phyloP scores from a whole-genome alignment of 2,797 vertebrate genomes.

The Diplodus sargus region DNA sequence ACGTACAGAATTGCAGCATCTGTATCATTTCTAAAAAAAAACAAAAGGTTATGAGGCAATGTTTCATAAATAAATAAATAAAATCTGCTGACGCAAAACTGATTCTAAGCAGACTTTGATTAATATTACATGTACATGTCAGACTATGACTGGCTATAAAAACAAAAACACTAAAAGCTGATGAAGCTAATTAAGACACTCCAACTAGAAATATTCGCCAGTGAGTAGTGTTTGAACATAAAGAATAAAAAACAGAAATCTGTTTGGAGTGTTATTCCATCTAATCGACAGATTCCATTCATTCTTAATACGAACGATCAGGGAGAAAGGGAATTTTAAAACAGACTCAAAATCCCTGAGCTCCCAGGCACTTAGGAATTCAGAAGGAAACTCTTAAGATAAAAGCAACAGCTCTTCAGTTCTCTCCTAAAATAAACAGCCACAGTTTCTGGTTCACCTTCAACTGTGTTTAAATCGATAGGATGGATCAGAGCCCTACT shows the following conservation, averaged over 20 bases:
- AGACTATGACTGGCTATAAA: slow-evolving; percentile 33
- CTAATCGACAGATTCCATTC: slow-evolving; percentile 7
- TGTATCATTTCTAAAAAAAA: slow-evolving; percentile 43
- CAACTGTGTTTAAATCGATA: neutral
- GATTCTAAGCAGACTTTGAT: slow-evolving; percentile 34
- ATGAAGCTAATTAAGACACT: slow-evolving; percentile 38
- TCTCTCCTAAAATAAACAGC: slow-evolving; percentile 13
- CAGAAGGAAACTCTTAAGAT: slow-evolving; percentile 35
- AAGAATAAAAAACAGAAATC: slow-evolving; percentile 7
- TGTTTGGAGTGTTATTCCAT: slow-evolving; percentile 25
- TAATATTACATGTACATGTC: slow-evolving; percentile 10
- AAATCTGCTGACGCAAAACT: slow-evolving; percentile 30
- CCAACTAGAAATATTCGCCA: slow-evolving; percentile 25
- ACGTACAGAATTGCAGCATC: slow-evolving; percentile 38
- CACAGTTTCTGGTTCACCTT: slow-evolving; percentile 8
- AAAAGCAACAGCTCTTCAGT: slow-evolving; percentile 35
- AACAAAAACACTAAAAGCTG: slow-evolving; percentile 12
- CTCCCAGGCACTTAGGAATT: slow-evolving; percentile 79
- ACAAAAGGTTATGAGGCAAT: slow-evolving; percentile 32
- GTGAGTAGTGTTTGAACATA: slow-evolving; percentile 40
- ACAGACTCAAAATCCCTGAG: slow-evolving; percentile 72
- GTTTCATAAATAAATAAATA: slow-evolving; percentile 73
- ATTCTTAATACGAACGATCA: slow-evolving; percentile 32
- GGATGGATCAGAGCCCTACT: slow-evolving; percentile 19
- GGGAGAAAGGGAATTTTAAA: slow-evolving; percentile 48